Evolutionary conservation across 1,140 invertebrate species (phyloP).

Genomic region (Drosophila subpulchrella): DNA sequence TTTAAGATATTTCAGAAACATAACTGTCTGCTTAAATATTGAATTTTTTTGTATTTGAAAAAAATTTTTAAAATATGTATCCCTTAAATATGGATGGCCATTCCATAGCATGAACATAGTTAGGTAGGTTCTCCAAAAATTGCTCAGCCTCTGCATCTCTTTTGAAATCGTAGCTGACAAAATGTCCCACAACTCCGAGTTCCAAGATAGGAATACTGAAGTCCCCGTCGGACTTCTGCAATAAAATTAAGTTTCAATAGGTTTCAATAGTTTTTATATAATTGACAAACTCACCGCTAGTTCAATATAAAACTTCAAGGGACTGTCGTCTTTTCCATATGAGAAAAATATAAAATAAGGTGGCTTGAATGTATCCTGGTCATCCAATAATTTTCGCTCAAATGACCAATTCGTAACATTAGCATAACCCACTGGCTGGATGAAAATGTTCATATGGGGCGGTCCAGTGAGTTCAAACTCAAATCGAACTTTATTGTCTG

Average conservation of each 20-base stretch:
- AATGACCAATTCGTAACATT: constrained; percentile 88
- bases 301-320: constrained; percentile 87
- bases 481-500: constrained; percentile 26
- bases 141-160: constrained; percentile 25
- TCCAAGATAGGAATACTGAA: constrained; percentile 45
- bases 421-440: constrained; percentile 87
- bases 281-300: constrained; percentile 85
- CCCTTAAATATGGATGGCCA: constrained; percentile 40
- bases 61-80: constrained; percentile 26
- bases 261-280: not conserved
- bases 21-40: no score
- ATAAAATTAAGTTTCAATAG: not conserved
- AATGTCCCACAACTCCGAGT: constrained; percentile 47
- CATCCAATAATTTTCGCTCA: constrained; percentile 83
- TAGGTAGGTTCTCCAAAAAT: constrained; percentile 28
- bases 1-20: no score
- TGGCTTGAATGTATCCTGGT: constrained; percentile 85
- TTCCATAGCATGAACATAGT: constrained; percentile 34
- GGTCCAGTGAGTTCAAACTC: constrained; percentile 86
- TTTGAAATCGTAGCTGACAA: constrained; percentile 16
- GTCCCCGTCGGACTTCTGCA: constrained; percentile 84
- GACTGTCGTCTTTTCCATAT: constrained; percentile 86
- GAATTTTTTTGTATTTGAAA: not conserved
- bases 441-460: constrained; percentile 89
- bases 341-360: constrained; percentile 89